A percentile compares a stretch with the other conserved stretches of the same genome.
Evolutionary conservation across 2,888 invertebrate genomes (phyloP).

Genomic region (Chaitophorus viminalis): DNA sequence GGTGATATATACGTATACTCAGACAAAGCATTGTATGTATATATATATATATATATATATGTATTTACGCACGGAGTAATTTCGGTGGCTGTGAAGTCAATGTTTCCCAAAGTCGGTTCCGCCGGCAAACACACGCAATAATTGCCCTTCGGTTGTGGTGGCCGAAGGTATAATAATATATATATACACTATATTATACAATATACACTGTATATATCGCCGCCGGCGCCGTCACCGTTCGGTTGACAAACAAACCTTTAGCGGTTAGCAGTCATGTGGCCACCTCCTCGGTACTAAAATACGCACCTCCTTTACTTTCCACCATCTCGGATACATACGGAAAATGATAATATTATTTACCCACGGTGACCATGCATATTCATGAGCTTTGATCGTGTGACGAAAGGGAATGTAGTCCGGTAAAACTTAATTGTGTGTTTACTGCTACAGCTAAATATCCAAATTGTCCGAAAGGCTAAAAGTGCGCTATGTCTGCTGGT

Average conservation of each 20-base stretch:
- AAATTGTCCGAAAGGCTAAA: not conserved
- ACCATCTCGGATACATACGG: not conserved
- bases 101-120: constrained; percentile 10
- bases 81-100: not conserved
- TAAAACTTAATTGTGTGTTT: constrained; percentile 26
- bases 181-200: not conserved
- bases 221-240: not conserved
- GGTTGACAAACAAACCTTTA: constrained; percentile 20
- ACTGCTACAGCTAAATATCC: not conserved
- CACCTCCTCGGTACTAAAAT: not conserved
- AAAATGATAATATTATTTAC: constrained; percentile 26
- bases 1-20: not conserved
- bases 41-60: not conserved
- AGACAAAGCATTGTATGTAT: not conserved
- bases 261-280: not conserved
- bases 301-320: too few species aligned
- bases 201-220: not conserved
- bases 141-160: not conserved
- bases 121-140: constrained; percentile 12
- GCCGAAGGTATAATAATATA: not conserved
- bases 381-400: constrained; percentile 21
- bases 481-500: not conserved
- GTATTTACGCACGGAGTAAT: not conserved
- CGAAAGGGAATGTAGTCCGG: not conserved
- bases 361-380: not conserved